Evolutionary conservation across 2,113 vertebrate genomes (phyloP).

Genomic region (Thunnus maccoyii): DNA sequence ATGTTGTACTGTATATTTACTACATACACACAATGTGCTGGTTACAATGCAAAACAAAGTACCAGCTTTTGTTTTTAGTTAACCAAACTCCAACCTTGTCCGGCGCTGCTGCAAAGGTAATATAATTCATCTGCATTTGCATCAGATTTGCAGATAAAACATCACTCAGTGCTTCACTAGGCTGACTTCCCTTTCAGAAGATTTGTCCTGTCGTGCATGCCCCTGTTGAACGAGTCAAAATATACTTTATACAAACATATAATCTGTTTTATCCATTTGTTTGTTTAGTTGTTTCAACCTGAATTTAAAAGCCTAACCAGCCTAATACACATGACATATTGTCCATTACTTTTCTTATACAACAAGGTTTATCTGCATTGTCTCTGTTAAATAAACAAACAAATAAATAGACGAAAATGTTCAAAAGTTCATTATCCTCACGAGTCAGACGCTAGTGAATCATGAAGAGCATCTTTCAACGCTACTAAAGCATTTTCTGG

Average conservation of each 20-base stretch:
- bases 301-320: no score
- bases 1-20: not conserved
- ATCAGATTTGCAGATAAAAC: not conserved
- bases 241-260: not conserved
- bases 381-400: not conserved
- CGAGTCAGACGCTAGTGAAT: not conserved
- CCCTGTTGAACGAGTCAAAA: not conserved
- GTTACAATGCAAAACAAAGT: not conserved
- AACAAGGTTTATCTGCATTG: not conserved
- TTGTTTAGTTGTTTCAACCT: no score
- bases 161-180: not conserved
- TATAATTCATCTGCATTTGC: constrained; percentile 9
- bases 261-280: no score
- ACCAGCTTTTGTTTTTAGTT: not conserved
- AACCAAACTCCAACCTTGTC: not conserved
- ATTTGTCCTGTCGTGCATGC: not conserved
- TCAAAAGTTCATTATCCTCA: not conserved
- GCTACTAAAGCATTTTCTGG: not conserved
- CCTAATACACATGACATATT: no score
- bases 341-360: not conserved
- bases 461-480: not conserved
- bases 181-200: constrained; percentile 20
- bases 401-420: no score
- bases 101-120: not conserved
- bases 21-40: not conserved